Percentiles rank a stretch among this genome's conserved stretches.
phyloP scores from a whole-genome alignment of 2,113 vertebrate genomes.

The Macrotis lagotis region DNA sequence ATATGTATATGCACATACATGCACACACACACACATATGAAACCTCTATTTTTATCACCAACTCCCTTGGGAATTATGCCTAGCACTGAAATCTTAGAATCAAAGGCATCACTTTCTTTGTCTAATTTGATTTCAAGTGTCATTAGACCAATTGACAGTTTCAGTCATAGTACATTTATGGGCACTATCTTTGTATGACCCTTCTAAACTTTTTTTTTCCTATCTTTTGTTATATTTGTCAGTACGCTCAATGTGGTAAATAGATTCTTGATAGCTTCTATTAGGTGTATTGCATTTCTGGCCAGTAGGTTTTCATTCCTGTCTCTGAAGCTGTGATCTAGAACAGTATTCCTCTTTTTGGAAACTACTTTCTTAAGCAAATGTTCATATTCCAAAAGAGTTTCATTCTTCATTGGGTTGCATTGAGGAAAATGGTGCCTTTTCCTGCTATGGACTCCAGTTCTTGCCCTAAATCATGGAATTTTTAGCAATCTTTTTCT shows the following conservation, averaged over 20 bases:
- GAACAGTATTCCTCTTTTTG: not conserved
- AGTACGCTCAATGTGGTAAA: not conserved
- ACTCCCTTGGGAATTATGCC: not conserved
- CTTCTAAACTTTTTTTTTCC: not conserved
- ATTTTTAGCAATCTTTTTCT: not conserved
- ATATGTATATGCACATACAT: too few relatives aligned
- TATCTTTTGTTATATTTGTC: not conserved
- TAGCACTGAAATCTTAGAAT: not conserved
- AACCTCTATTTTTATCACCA: not conserved
- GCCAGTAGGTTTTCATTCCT: not conserved
- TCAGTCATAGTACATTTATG: not conserved
- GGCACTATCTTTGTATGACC: not conserved
- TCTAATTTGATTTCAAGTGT: not conserved
- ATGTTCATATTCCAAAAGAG: not conserved
- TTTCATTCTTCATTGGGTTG: not conserved
- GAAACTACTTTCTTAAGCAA: not conserved
- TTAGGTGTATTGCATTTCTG: not conserved
- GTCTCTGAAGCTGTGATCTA: not conserved
- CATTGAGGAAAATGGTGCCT: not conserved
- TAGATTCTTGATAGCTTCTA: not conserved
- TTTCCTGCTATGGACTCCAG: not conserved
- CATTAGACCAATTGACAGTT: not conserved
- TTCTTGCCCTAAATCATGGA: not conserved
- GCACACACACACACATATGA: too few relatives aligned
- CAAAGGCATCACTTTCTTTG: not conserved